A percentile compares a stretch with the other conserved stretches of the same genome.
Conservation (phyloP, 2,113 vertebrate species). For the Pipra filicauda region DNA sequence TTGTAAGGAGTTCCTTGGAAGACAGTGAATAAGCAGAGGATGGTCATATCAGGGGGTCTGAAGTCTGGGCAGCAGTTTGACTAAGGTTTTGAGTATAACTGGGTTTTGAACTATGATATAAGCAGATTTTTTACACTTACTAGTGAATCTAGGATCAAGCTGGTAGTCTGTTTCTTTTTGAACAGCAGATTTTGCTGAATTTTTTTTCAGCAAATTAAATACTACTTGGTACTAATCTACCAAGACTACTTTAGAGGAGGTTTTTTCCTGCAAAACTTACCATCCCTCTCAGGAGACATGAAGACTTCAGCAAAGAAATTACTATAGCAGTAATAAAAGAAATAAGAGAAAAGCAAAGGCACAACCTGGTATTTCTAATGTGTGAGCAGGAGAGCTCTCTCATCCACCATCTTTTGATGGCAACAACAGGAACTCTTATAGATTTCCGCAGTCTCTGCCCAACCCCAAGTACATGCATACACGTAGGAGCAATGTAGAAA, state of each 20-base stretch:
- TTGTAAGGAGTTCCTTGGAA: not conserved
- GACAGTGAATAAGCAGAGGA: not conserved
- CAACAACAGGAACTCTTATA: not conserved
- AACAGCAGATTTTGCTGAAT: not conserved
- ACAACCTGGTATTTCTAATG: not conserved
- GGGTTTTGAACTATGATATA: not conserved
- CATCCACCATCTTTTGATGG: not conserved
- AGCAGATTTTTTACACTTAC: not conserved
- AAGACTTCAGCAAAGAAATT: not conserved
- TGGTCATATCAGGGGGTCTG: not conserved
- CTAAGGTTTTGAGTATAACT: not conserved
- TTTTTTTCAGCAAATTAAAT: not conserved
- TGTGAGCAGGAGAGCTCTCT: not conserved
- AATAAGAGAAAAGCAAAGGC: not conserved
- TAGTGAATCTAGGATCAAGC: not conserved
- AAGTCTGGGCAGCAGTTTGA: not conserved
- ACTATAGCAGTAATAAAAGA: not conserved
- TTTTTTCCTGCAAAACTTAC: not conserved
- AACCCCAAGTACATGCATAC: not conserved
- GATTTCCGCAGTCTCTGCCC: not conserved
- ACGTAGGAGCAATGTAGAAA: not conserved
- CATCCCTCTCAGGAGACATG: not conserved
- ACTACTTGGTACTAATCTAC: not conserved
- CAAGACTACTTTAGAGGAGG: not conserved
- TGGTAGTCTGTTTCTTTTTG: not conserved